phyloP scores from a whole-genome alignment of 2,797 vertebrate species.

The Falco berigora region DNA sequence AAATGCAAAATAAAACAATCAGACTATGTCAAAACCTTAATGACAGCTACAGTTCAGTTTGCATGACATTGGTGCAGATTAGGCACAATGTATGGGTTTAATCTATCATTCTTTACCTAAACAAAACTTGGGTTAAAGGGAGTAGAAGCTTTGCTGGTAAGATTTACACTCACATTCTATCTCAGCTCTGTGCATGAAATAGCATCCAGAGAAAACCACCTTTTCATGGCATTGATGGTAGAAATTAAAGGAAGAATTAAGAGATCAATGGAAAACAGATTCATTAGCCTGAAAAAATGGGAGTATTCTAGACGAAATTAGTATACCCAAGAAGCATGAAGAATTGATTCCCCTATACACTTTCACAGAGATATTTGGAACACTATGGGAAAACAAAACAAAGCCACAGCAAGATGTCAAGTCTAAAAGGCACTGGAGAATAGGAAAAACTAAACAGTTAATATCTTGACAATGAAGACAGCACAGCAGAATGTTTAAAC shows the following conservation, averaged over 20 bases:
- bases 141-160: neutral
- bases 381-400: neutral
- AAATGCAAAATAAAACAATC: neutral
- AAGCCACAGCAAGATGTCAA: neutral
- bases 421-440: neutral
- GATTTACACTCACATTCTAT: neutral
- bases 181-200: neutral
- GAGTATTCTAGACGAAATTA: neutral
- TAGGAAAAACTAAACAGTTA: neutral
- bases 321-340: neutral
- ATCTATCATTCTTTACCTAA: neutral
- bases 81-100: neutral
- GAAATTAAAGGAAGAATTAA: neutral
- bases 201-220: neutral
- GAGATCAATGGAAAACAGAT: neutral
- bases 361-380: neutral
- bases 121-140: neutral
- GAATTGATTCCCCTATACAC: neutral
- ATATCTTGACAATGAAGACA: neutral
- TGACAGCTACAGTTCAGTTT: neutral
- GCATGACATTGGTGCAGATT: neutral
- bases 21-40: neutral
- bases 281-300: neutral
- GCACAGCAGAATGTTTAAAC: neutral
- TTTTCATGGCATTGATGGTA: neutral